phyloP scores from a whole-genome alignment of 2,888 invertebrate species.

The Autographa gamma region DNA sequence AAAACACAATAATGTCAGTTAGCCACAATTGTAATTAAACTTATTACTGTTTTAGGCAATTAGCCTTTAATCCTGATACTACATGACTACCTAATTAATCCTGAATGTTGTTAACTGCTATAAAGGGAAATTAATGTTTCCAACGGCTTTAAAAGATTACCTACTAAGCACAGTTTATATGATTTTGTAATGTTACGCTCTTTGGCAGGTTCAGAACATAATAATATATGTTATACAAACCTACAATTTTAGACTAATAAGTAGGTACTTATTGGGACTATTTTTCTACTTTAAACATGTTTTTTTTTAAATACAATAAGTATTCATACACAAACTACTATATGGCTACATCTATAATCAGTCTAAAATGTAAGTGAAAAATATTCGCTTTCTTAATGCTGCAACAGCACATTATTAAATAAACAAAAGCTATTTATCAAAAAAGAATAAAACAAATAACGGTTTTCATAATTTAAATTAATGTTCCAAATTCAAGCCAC shows the following conservation, averaged over 20 bases:
- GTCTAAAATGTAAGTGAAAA: too few relatives aligned
- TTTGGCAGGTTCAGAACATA: not conserved
- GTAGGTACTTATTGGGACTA: too few relatives aligned
- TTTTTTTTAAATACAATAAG: too few relatives aligned
- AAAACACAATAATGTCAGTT: not conserved
- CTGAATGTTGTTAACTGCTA: not conserved
- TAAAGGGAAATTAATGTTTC: not conserved
- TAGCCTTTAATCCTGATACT: not conserved
- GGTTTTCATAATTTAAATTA: conserved; percentile 40
- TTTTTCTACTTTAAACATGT: too few relatives aligned
- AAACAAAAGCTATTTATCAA: conserved; percentile 21
- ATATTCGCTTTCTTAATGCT: not conserved
- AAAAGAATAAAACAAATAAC: conserved; percentile 9
- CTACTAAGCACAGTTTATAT: not conserved
- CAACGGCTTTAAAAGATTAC: not conserved
- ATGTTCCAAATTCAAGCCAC: conserved; percentile 38
- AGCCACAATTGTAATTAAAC: not conserved
- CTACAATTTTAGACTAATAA: too few relatives aligned
- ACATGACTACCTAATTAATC: not conserved
- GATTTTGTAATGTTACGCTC: not conserved
- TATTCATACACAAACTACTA: too few relatives aligned
- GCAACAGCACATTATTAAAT: not conserved
- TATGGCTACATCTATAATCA: too few relatives aligned
- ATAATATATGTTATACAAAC: too few relatives aligned
- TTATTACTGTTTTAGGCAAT: not conserved